Base-by-base conservation (phyloP, 2,113 vertebrate species). In the Mormyrus lacerda region DNA sequence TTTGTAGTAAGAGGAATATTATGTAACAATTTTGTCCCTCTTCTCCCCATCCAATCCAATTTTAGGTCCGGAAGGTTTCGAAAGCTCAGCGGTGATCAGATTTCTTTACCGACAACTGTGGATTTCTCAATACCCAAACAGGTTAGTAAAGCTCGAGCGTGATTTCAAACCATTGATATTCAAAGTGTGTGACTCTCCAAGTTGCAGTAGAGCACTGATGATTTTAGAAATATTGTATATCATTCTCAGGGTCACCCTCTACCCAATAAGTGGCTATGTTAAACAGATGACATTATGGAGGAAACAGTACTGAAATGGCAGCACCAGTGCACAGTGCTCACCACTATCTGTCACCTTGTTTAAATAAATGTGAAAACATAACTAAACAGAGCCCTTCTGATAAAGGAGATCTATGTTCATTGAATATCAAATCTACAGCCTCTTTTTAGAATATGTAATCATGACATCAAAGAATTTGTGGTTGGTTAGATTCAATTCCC, bases 1-100 rank as follows among this genome's bases (percentile, higher is more conserved):
- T 24, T 83, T 21, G 31, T 83, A 2, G 10, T 76, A 8, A 15
- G 69, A 47, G n/a, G 88, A 39, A 27, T 27, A 31, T 85, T 39
- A 21, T 76, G 86, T 24, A 44, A 5, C 27, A 61, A 9, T 85
- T 76, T 35, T 87, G 44, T n/a, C 10, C 11, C 55, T 0, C 3
- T 79, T 83, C 35, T 11, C 50, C 89, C 83, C 69, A 3, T 31
- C 58, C 35, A 87, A 85, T 87, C 24, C 50, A 53, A 21, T 4
- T 11, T 11, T 11, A 99, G 98, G 94, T 98, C 96, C 94, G 98
- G 98, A 93, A 97, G 98, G 92, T 97, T 97, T 90, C 96, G 98
- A 90, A 99, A 99, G 89, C 97, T 99, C 95, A 99, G 98, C 93
- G 98, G 98, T 90, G 98, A 99, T 93, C 98, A 99, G 95, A 98